Conservation (phyloP, 2,888 invertebrate species). For the Stegana nigrithorax region DNA sequence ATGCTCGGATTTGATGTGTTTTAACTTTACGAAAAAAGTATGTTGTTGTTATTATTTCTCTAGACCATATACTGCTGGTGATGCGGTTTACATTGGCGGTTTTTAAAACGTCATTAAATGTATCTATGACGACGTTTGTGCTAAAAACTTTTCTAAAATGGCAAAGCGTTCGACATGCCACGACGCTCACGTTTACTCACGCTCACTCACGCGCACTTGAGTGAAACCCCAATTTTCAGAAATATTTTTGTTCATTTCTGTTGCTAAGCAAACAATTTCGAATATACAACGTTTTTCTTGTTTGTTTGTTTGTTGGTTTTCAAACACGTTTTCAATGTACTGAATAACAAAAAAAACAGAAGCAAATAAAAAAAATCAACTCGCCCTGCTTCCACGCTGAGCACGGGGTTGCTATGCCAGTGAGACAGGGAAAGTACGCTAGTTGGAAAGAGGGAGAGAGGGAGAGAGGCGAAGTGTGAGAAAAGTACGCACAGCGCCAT, state of each 20-base stretch:
- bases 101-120: constrained; percentile 9
- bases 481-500: constrained; percentile 39
- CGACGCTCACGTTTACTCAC: background rate
- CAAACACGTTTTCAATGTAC: background rate
- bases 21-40: background rate
- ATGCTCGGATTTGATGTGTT: too few species aligned
- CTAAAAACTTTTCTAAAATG: background rate
- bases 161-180: background rate
- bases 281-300: too few species aligned
- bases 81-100: constrained; percentile 1
- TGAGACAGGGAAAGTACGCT: too few species aligned
- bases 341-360: background rate
- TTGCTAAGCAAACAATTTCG: constrained; percentile 19
- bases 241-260: constrained; percentile 17
- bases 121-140: constrained; percentile 15
- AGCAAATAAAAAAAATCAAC: background rate
- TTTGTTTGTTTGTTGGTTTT: too few species aligned
- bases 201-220: background rate
- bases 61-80: too few species aligned
- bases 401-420: too few species aligned
- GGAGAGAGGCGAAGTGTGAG: background rate
- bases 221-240: background rate
- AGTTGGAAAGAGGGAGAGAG: background rate
- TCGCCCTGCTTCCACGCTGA: background rate
- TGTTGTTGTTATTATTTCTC: too few species aligned